These are phyloP conservation scores for Cisticola juncidis DNA, from an alignment of 2,113 vertebrate species.

Conservation along the genomic window DNA sequence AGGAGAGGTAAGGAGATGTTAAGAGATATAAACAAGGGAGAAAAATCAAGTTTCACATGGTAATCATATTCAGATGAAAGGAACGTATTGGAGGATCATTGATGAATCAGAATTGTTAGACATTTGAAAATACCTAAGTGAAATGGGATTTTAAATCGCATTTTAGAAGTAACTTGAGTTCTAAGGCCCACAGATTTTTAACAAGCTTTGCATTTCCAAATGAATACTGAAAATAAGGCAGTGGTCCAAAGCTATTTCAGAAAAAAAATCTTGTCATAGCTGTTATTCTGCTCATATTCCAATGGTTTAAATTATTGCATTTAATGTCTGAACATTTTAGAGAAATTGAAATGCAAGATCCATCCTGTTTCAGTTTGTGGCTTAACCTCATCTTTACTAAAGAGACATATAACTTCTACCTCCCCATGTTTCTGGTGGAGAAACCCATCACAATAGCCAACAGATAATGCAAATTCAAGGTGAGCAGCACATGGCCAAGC, in stretches of 20 bases:
- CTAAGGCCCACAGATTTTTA: not conserved
- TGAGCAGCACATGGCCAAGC: not conserved
- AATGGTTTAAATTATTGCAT: not conserved
- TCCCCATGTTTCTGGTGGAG: not conserved
- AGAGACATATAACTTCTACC: not conserved
- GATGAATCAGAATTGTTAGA: constrained; percentile 32
- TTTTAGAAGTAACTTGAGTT: constrained; percentile 6
- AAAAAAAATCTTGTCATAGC: not conserved
- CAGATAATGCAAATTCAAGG: not conserved
- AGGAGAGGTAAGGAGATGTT: constrained; percentile 4
- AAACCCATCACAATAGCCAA: not conserved
- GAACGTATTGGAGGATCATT: constrained; percentile 9
- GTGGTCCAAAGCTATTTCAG: not conserved
- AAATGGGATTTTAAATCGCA: not conserved
- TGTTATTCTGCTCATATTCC: not conserved
- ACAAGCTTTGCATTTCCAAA: not conserved
- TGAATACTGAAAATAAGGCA: not conserved
- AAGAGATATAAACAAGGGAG: constrained; percentile 39
- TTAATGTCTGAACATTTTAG: not conserved
- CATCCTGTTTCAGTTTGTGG: not conserved
- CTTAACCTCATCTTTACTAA: not conserved
- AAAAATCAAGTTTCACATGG: constrained; percentile 31
- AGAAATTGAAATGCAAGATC: not conserved
- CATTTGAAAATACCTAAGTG: constrained; percentile 11
- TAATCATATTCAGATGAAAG: constrained; percentile 46